Percentiles rank a stretch among this genome's conserved stretches.
Evolutionary conservation across 2,797 vertebrate genomes (phyloP).

Genomic region (Argyrosomus regius): DNA sequence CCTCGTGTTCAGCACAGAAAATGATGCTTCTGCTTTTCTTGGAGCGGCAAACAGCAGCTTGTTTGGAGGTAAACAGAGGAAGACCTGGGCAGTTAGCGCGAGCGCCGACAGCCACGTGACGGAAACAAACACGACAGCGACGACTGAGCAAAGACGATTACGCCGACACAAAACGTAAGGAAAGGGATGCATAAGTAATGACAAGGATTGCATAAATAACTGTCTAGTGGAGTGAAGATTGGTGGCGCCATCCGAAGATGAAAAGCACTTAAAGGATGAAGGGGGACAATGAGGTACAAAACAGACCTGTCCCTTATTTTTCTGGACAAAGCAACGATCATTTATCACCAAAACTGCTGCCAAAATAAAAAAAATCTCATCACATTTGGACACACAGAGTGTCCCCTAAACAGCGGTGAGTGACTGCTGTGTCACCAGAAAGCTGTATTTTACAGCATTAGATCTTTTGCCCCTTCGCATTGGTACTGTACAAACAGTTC

Average conservation of each 20-base stretch:
- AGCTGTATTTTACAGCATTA: slow-evolving; percentile 15
- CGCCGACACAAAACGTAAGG: slow-evolving; percentile 2
- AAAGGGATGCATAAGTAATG: not conserved
- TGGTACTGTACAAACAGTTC: not conserved
- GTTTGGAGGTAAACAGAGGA: slow-evolving; percentile 32
- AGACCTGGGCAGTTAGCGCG: slow-evolving; percentile 11
- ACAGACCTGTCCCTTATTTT: slow-evolving; percentile 15
- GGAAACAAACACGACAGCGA: too few species aligned
- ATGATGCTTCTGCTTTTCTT: slow-evolving; percentile 18
- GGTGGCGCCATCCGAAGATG: slow-evolving; percentile 11
- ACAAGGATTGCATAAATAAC: slow-evolving; percentile 12
- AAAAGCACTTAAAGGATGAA: slow-evolving; percentile 59
- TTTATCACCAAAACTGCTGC: slow-evolving; percentile 48
- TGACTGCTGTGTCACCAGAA: slow-evolving; percentile 20
- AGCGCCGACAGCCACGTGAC: not conserved
- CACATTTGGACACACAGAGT: slow-evolving; percentile 42
- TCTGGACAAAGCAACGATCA: slow-evolving; percentile 47
- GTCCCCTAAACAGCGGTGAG: slow-evolving; percentile 30
- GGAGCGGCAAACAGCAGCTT: slow-evolving; percentile 16
- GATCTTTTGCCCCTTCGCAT: slow-evolving; percentile 14
- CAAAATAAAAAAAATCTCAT: slow-evolving; percentile 41
- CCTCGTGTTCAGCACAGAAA: slow-evolving; percentile 30
- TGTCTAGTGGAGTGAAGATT: slow-evolving; percentile 1
- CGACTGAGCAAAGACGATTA: not conserved
- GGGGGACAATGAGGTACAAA: slow-evolving; percentile 22